A percentile compares a stretch with the other conserved stretches of the same genome.
Evolutionary conservation across 1,140 invertebrate genomes (phyloP).

Genomic region (Micrasema minimum): DNA sequence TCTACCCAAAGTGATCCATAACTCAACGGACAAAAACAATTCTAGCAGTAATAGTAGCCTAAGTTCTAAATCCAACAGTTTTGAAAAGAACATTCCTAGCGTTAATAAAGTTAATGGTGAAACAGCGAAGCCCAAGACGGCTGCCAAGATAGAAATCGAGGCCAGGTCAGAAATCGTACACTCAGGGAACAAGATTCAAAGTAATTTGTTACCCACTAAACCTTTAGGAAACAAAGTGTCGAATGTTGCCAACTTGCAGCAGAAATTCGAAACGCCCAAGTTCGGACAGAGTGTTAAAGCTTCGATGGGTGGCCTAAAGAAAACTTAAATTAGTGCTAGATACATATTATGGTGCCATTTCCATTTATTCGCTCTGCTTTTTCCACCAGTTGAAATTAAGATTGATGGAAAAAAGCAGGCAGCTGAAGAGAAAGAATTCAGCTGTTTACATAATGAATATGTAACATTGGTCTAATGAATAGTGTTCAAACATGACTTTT

Average conservation of each 20-base stretch:
- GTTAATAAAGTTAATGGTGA: conserved; percentile 23
- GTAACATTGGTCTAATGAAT: too few relatives aligned
- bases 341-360: conserved; percentile 20
- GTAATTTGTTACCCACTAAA: conserved; percentile 9
- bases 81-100: conserved; percentile 46
- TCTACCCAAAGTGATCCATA: conserved; percentile 47
- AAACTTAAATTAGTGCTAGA: conserved; percentile 23
- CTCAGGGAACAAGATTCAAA: too few relatives aligned
- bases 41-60: conserved; percentile 29
- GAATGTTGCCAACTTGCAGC: conserved; percentile 78
- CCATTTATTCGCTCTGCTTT: too few relatives aligned
- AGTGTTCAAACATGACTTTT: too few relatives aligned
- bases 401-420: too few relatives aligned
- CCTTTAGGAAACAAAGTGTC: conserved; percentile 70
- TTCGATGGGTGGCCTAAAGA: conserved; percentile 24
- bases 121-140: conserved; percentile 40
- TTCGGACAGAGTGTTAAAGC: conserved; percentile 22
- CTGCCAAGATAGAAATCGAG: conserved; percentile 33
- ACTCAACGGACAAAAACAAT: conserved; percentile 40
- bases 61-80: conserved; percentile 44
- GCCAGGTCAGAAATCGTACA: conserved; percentile 30
- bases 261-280: conserved; percentile 75
- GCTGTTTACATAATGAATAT: too few relatives aligned
- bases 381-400: too few relatives aligned
- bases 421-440: too few relatives aligned